These are phyloP conservation scores for Sebastes cheni DNA, from an alignment of 2,797 vertebrate genomes.

Conservation along the genomic window DNA sequence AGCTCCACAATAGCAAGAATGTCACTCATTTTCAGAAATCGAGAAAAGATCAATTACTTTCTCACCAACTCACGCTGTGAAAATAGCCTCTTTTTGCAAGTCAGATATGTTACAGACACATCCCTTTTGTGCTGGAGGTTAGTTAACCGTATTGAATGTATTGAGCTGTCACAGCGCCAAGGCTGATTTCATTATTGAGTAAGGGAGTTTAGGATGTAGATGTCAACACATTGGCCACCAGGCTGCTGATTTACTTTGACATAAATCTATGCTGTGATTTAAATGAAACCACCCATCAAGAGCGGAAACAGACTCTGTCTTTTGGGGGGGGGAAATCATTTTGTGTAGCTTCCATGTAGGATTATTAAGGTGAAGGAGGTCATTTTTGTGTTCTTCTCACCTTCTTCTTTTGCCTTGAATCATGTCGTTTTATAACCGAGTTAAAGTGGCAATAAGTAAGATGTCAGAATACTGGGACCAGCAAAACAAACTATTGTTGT, in stretches of 20 bases:
- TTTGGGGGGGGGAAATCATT: constrained; percentile 55
- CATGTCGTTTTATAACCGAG: not conserved
- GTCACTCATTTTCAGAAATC: not conserved
- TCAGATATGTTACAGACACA: not conserved
- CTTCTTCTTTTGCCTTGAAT: not conserved
- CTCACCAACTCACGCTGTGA: not conserved
- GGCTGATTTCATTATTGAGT: constrained; percentile 70
- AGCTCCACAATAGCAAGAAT: not conserved
- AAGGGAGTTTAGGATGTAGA: constrained; percentile 45
- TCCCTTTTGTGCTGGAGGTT: constrained; percentile 13
- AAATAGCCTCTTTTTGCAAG: not conserved
- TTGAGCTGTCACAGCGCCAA: constrained; percentile 48
- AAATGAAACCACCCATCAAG: constrained; percentile 57
- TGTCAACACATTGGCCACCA: constrained; percentile 61
- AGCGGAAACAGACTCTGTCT: constrained; percentile 25
- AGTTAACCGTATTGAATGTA: constrained; percentile 63
- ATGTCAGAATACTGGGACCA: too few species aligned
- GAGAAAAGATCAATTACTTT: not conserved
- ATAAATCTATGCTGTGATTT: constrained; percentile 65
- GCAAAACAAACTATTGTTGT: too few species aligned
- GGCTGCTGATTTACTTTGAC: constrained; percentile 58
- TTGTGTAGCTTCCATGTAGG: constrained; percentile 15
- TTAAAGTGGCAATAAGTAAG: too few species aligned
- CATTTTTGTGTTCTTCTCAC: not conserved
- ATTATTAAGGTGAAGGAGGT: constrained; percentile 7